Conservation (phyloP, 2,888 invertebrate species). For the Charanyca ferruginea region DNA sequence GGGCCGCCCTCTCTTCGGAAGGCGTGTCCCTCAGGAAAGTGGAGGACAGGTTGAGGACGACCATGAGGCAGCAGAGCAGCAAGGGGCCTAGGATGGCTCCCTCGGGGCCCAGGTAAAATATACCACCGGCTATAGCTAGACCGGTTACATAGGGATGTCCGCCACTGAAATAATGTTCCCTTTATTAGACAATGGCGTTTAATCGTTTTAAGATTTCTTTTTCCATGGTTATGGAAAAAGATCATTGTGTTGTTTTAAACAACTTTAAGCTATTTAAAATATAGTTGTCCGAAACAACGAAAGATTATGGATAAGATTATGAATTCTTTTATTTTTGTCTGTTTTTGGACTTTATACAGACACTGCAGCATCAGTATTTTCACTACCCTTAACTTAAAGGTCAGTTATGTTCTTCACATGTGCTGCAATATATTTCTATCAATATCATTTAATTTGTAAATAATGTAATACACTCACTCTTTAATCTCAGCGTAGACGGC, state of each 20-base stretch:
- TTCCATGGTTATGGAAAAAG: too few species aligned
- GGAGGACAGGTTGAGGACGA: conserved; percentile 96
- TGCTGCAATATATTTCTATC: not conserved
- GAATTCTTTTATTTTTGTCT: too few species aligned
- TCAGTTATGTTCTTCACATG: not conserved
- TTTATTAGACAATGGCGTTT: not conserved
- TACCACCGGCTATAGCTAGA: conserved; percentile 98
- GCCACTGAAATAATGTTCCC: conserved; percentile 89
- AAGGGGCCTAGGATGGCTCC: conserved; percentile 99
- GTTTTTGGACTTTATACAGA: too few species aligned
- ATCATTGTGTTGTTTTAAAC: too few species aligned
- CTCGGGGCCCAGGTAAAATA: conserved; percentile 98
- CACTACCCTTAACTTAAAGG: not conserved
- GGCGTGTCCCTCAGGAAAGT: conserved; percentile 93
- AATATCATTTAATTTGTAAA: not conserved
- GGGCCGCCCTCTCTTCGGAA: conserved; percentile 90
- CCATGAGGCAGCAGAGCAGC: conserved; percentile 98
- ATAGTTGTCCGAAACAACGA: too few species aligned
- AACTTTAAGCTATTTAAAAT: too few species aligned
- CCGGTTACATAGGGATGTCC: conserved; percentile 99
- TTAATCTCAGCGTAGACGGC: conserved; percentile 99
- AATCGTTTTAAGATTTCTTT: not conserved
- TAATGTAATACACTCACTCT: conserved; percentile 92
- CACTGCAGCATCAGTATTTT: not conserved
- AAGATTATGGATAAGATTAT: too few species aligned